phyloP scores from a whole-genome alignment of 1,140 invertebrate genomes.

The Pogonomyrmex barbatus region DNA sequence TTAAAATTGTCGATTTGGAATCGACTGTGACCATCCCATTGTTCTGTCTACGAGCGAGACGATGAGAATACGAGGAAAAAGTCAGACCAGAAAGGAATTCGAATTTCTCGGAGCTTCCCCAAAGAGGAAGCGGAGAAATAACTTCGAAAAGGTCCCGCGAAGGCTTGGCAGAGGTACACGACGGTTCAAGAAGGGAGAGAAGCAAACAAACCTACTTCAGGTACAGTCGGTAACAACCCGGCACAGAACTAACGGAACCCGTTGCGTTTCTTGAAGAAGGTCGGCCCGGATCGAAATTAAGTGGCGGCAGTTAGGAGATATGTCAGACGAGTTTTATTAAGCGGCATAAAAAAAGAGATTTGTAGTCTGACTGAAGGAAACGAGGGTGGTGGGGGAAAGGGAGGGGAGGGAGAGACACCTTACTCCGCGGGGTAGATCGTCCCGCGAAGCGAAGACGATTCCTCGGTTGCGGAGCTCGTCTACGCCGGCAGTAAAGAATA shows the following conservation, averaged over 20 bases:
- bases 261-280: constrained; percentile 10
- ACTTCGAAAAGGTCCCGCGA: constrained; percentile 36
- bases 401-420: neutral
- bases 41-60: constrained; percentile 39
- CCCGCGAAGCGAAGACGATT: constrained; percentile 57
- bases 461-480: constrained; percentile 40
- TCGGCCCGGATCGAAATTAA: constrained; percentile 81
- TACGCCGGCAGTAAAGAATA: constrained; percentile 54
- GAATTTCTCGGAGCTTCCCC: constrained; percentile 64
- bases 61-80: constrained; percentile 61
- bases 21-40: constrained; percentile 54
- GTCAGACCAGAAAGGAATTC: constrained; percentile 66
- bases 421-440: constrained; percentile 18
- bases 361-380: constrained; percentile 77
- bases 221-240: constrained; percentile 41
- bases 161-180: neutral
- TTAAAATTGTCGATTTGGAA: constrained; percentile 49
- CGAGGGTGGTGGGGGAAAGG: neutral
- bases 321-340: constrained; percentile 86
- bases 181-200: constrained; percentile 18
- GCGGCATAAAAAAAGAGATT: constrained; percentile 85
- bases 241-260: constrained; percentile 29
- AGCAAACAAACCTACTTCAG: constrained; percentile 44
- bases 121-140: constrained; percentile 53
- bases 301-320: constrained; percentile 86